These are phyloP conservation scores for Micoletzkya japonica DNA, from an alignment of 2,888 invertebrate genomes.

Conservation along the genomic window DNA sequence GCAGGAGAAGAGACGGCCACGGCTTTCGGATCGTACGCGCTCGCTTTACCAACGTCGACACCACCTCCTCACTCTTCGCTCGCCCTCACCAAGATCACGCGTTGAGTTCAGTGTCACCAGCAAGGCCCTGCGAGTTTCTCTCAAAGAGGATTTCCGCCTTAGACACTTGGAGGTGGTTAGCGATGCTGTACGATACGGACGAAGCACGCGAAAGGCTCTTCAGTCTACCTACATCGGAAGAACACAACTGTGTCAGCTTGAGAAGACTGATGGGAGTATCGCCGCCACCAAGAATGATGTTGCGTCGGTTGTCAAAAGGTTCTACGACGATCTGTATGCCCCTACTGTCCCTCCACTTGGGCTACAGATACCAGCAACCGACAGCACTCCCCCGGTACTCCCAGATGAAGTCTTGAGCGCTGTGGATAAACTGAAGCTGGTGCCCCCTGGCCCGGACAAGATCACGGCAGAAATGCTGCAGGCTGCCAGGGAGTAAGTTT, in stretches of 20 bases:
- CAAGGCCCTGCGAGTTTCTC: background rate
- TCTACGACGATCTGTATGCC: background rate
- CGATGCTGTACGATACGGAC: background rate
- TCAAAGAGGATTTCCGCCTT: background rate
- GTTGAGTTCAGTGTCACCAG: background rate
- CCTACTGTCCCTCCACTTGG: background rate
- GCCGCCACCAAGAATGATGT: background rate
- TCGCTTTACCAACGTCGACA: too few relatives aligned
- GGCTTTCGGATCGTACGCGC: too few relatives aligned
- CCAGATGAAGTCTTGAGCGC: background rate
- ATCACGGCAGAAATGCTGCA: conserved; percentile 10
- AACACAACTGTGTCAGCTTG: background rate
- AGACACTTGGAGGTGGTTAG: background rate
- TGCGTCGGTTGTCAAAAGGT: background rate
- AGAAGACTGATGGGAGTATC: background rate
- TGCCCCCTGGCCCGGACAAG: conserved; percentile 5
- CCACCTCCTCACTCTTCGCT: too few relatives aligned
- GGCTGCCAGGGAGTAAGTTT: background rate
- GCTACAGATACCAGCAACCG: conserved; percentile 44
- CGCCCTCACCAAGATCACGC: background rate
- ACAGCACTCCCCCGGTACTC: background rate
- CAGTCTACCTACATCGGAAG: background rate
- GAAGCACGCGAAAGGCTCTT: background rate
- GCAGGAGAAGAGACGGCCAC: too few relatives aligned
- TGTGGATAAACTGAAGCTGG: background rate